Conservation (phyloP, 2,888 invertebrate genomes). For the Gymnosoma rotundatum region DNA sequence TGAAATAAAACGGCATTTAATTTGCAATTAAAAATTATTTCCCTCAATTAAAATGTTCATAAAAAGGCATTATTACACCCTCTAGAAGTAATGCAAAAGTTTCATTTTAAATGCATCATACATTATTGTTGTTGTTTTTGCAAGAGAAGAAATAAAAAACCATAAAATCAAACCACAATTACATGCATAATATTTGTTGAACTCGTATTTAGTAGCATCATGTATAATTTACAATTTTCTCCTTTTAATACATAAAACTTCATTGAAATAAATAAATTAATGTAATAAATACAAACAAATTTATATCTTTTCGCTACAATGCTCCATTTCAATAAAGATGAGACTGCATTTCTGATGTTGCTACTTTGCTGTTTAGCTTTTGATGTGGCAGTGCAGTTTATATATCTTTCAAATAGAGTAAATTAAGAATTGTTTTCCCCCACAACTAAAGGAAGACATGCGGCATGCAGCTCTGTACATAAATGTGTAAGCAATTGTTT, state of each 20-base stretch:
- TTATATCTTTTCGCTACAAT: conserved; percentile 23
- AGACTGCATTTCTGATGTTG: background rate
- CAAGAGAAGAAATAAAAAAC: background rate
- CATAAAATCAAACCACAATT: conserved; percentile 69
- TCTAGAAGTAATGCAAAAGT: conserved; percentile 46
- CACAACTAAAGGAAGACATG: conserved; percentile 22
- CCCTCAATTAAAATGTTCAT: conserved; percentile 68
- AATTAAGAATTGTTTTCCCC: conserved; percentile 48
- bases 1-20: conserved; percentile 68
- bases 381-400: conserved; percentile 19
- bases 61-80: conserved; percentile 64
- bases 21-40: conserved; percentile 71
- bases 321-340: conserved; percentile 27
- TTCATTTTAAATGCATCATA: conserved; percentile 15
- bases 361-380: conserved; percentile 1
- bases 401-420: conserved; percentile 7
- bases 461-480: conserved; percentile 9
- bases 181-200: conserved; percentile 63
- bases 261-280: conserved; percentile 41
- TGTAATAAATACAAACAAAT: conserved; percentile 49
- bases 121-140: background rate
- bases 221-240: conserved; percentile 56
- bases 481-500: conserved; percentile 23
- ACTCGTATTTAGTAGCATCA: conserved; percentile 34
- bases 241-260: conserved; percentile 5